Evolutionary conservation across 2,888 invertebrate species (phyloP), one percentile per base, ranked within the genome.

Genomic region (Neuroscelio doddi): DNA sequence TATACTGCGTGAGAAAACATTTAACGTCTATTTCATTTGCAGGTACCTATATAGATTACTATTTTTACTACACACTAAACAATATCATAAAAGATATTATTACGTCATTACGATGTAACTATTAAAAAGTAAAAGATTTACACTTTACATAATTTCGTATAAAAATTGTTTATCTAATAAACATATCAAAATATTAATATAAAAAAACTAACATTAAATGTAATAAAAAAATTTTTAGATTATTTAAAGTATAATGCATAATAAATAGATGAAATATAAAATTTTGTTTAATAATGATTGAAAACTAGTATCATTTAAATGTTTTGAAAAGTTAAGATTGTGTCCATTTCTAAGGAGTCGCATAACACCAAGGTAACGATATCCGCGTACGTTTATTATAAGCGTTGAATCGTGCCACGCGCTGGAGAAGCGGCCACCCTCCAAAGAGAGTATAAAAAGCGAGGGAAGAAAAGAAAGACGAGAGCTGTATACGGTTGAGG

Each of bases 361-460:
- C 16, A 16, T 30, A 15, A 30, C 38, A 38, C 29, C 17, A 16
- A 29, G 17, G 27, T 49, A 51, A 51, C 39, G 46, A 47, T 47
- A 34, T 3, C 21, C 50, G 51, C 59, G 71, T 67, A 69, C 68
- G 70, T 71, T 70, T 71, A 73, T 73, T 72, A 71, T 64, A 64
- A 67, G 68, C 39, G 70, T 65, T 47, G 69, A 72, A 69, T 69
- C 68, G 69, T 57, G 74, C 70, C 73, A 73, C 74, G 73, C 72
- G 73, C 51, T 53, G 12, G 38, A 34, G 57, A 55, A 66, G 53
- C 53, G 49, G 55, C 47, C 64, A 61, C 53, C 68, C 68, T 45
- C 49, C 21, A 45, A 55, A 45, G 57, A 53, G 55, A 38, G 47
- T 58, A 61, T 64, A 63, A 64, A 68, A 68, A 65, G 57, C 59